phyloP scores from a whole-genome alignment of 2,888 invertebrate species.

The Tuberolachnus salignus region DNA sequence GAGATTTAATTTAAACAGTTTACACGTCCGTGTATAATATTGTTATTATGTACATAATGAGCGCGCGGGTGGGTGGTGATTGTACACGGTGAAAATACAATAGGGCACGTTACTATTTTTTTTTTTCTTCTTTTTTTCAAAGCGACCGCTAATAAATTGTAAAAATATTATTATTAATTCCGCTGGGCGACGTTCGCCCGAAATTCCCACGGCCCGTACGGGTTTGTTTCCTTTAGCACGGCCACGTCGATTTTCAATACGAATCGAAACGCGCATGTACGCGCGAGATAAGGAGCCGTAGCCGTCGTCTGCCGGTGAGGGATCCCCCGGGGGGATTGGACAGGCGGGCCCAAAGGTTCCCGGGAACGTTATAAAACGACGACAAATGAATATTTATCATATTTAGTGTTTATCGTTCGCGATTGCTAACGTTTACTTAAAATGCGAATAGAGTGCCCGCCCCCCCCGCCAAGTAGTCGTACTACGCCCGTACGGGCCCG shows the following conservation, averaged over 20 bases:
- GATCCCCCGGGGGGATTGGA: no score
- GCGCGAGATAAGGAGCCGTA: slow-evolving; percentile 13
- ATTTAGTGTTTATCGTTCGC: slow-evolving; percentile 1
- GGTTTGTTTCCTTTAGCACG: background rate
- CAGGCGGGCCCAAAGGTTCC: slow-evolving; percentile 8
- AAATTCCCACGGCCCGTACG: no score
- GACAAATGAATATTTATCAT: slow-evolving; percentile 41
- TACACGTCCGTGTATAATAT: background rate
- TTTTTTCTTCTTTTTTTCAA: no score
- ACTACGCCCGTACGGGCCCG: no score
- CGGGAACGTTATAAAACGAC: slow-evolving; percentile 1
- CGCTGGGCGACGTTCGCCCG: background rate
- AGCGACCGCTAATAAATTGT: no score
- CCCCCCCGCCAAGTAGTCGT: no score
- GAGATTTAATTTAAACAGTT: background rate
- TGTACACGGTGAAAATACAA: background rate
- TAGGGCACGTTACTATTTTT: background rate
- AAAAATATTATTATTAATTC: background rate
- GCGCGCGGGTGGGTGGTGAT: background rate
- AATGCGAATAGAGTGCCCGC: no score
- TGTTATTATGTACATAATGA: background rate
- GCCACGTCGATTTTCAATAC: slow-evolving; percentile 4
- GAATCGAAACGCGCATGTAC: background rate
- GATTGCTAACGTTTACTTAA: background rate
- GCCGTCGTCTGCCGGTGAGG: slow-evolving; percentile 8